Base-by-base conservation (phyloP, 2,888 invertebrate species). In the Cataglyphis altisquamis region DNA sequence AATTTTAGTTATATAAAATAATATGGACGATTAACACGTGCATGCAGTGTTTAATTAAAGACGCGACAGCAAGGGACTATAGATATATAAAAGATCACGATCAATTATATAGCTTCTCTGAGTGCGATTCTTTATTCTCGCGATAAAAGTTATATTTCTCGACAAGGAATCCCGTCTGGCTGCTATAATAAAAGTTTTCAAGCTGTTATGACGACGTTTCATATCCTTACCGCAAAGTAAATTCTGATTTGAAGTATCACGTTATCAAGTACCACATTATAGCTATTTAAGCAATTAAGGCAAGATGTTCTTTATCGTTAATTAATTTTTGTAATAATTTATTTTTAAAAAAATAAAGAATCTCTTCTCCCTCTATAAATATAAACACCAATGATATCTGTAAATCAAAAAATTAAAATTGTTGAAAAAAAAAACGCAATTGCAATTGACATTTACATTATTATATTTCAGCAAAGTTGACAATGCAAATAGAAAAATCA, bases 71-170 rank as follows among this genome's bases (percentile, higher is more conserved):
- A n/a, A 60, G 15, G 45, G 15, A 48, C 18, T 18, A 21, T 36
- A 9, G 25, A 36, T 41, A 0, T 4, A 48, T 39, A 63, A 9
- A 48, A 32, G 25, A 77, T 66, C 18, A n/a, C 8, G 3, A 55
- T 66, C n/a, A 15, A 77, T 66, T 39, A n/a, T 32, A 41, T 21
- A 32, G 5, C n/a, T 4, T 36, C 4, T 48, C 9, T 6, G 32
- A 48, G 18, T 9, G 21, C 21, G 3, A 15, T 63, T 60, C 12
- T 73, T 41, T 3, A 73, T 29, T 25, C 41, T 60, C 15, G 25
- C 21, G 21, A 48, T 63, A 75, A 64, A 63, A 63, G 21, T 48
- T 74, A 74, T 74, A 32, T 18, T 25, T 10, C 15, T 10, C 21
- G 62, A 32, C 21, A 3, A 57, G n/a, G n/a, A 41, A 63, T 63